Evolutionary conservation across 2,113 vertebrate genomes (phyloP).

Genomic region (Motacilla alba): DNA sequence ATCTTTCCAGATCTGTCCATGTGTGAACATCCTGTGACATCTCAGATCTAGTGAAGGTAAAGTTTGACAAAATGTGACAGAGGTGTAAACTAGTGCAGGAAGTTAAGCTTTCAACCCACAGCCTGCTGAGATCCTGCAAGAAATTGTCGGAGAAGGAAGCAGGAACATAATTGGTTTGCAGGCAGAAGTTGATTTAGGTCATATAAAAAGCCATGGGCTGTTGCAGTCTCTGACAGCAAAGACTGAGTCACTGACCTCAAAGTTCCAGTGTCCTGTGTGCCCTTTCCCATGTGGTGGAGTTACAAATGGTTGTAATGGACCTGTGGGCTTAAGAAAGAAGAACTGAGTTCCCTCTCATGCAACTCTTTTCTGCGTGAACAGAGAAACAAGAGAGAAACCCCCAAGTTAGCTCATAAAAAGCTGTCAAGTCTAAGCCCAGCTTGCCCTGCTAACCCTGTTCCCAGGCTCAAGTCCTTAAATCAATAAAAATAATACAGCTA

Average conservation of each 20-base stretch:
- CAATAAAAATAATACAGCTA: background rate
- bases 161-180: background rate
- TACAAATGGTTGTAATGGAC: background rate
- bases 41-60: background rate
- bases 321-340: background rate
- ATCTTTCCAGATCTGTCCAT: background rate
- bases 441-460: background rate
- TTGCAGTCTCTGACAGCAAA: background rate
- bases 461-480: background rate
- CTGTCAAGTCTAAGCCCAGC: background rate
- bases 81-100: background rate
- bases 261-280: background rate
- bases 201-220: background rate
- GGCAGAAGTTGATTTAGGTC: background rate
- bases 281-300: background rate
- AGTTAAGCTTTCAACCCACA: background rate
- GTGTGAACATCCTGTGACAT: background rate
- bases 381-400: background rate
- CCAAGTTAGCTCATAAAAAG: background rate
- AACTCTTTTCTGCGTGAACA: background rate
- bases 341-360: accelerated
- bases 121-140: background rate
- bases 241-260: background rate
- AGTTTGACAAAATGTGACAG: background rate
- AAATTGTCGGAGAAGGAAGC: background rate